phyloP scores from a whole-genome alignment of 1,140 invertebrate species.

The Pseudomyrmex sp. region DNA sequence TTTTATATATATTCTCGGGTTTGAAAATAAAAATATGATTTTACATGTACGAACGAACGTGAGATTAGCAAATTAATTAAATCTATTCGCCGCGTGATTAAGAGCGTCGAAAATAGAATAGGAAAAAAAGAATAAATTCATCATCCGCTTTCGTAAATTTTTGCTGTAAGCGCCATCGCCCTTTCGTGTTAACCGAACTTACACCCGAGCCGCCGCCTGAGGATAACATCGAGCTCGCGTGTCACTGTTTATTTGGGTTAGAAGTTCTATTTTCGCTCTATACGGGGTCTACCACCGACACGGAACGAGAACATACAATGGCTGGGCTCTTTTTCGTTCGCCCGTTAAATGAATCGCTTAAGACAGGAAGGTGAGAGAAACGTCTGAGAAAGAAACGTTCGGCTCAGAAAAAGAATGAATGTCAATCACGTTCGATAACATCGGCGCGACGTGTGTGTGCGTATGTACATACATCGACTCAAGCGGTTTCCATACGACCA shows the following conservation, averaged over 20 bases:
- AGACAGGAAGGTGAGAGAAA: constrained; percentile 35
- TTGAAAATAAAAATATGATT: not conserved
- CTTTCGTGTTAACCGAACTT: constrained; percentile 62
- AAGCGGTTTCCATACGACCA: no score
- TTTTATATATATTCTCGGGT: no score
- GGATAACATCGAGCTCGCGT: constrained; percentile 75
- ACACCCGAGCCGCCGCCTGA: constrained; percentile 23
- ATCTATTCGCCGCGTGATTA: not conserved
- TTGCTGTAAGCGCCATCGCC: constrained; percentile 15
- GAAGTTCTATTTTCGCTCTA: constrained; percentile 62
- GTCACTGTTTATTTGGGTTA: constrained; percentile 72
- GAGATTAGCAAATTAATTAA: constrained; percentile 3
- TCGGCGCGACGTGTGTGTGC: not conserved
- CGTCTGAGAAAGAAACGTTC: constrained; percentile 17
- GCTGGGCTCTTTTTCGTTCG: constrained; percentile 36
- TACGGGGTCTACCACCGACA: constrained; percentile 21
- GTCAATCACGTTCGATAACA: constrained; percentile 53
- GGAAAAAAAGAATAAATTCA: not conserved
- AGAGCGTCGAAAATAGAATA: not conserved
- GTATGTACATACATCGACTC: no score
- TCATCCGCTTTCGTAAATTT: constrained; percentile 39
- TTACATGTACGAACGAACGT: not conserved
- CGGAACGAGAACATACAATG: constrained; percentile 51
- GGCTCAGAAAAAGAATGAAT: not conserved
- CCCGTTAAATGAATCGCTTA: constrained; percentile 49